Base-by-base conservation (phyloP, 2,888 invertebrate genomes). In the Eupithecia insigniata region DNA sequence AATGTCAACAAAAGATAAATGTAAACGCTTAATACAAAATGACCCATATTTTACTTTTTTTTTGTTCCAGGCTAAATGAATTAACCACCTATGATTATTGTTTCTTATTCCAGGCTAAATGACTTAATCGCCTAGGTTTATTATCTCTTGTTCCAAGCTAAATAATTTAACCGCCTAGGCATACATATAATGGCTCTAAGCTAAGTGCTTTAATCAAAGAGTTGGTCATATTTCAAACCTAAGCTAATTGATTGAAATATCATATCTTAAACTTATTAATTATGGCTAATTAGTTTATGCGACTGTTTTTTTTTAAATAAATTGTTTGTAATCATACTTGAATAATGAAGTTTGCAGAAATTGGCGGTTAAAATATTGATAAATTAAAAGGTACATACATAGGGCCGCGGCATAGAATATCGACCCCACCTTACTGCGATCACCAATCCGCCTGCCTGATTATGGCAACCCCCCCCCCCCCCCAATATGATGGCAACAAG, bases 41-140 rank as follows among this genome's bases (percentile, higher is more conserved):
- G 64, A 30, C 30, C 64, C 10, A 65, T 65, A 65, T 65, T 65
- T 65, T 65, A 65, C 64, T 65, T 65, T 65, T 65, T 65, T 65
- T 65, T 30, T n/a, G 64, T 65, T 65, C 64, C 64, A 65, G 64
- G 64, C 64, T 65, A 65, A 65, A 65, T 65, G 64, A 65, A 22
- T 65, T 65, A 65, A 65, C 64, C 64, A 39, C 64, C 64, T 65
- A 65, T 65, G 64, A 36, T 65, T 65, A 65, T 65, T 65, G 39
- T 65, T 65, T 65, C 36, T 65, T 65, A 30, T 30, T 30, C 30
- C 30, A 30, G 30, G 30, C 30, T 30, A 30, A 30, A 30, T 30
- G 2, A 30, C 30, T 30, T 30, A 30, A 30, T 30, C 30, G 30
- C 30, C 30, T 30, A 30, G 30, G 30, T 30, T 30, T 30, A 30